These are phyloP conservation scores for Synergus itoensis DNA, from an alignment of 2,888 invertebrate genomes.

Conservation along the genomic window DNA sequence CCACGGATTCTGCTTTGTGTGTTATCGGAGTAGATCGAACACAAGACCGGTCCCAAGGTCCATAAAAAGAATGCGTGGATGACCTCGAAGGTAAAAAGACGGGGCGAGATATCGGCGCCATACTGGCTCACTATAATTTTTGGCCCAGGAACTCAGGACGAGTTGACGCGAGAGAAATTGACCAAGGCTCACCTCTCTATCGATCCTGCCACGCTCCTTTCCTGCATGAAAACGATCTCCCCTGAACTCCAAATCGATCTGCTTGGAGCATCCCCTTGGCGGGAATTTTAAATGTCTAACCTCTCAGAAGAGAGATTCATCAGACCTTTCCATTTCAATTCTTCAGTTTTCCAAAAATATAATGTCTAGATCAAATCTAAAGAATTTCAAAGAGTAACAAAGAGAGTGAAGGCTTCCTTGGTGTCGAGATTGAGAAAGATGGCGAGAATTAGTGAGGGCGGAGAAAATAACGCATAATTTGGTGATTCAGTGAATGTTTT, in stretches of 20 bases:
- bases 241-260: background rate
- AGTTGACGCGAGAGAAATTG: constrained; percentile 51
- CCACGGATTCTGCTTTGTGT: constrained; percentile 32
- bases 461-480: constrained; percentile 17
- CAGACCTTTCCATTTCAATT: background rate
- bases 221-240: background rate
- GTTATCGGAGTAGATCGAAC: constrained; percentile 46
- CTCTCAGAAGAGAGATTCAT: background rate
- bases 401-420: background rate
- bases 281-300: background rate
- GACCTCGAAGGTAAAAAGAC: constrained; percentile 53
- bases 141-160: constrained; percentile 44
- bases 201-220: background rate
- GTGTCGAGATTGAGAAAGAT: background rate
- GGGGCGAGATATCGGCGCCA: constrained; percentile 50
- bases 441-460: constrained; percentile 8
- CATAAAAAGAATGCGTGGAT: constrained; percentile 42
- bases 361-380: too few relatives aligned
- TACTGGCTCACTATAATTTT: constrained; percentile 53
- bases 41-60: background rate
- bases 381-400: background rate
- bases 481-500: constrained; percentile 33
- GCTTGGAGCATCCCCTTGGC: background rate
- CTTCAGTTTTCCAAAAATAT: background rate
- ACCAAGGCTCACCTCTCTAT: constrained; percentile 46